These are phyloP conservation scores for Gopherus flavomarginatus DNA, from an alignment of 2,113 vertebrate genomes.

Conservation along the genomic window DNA sequence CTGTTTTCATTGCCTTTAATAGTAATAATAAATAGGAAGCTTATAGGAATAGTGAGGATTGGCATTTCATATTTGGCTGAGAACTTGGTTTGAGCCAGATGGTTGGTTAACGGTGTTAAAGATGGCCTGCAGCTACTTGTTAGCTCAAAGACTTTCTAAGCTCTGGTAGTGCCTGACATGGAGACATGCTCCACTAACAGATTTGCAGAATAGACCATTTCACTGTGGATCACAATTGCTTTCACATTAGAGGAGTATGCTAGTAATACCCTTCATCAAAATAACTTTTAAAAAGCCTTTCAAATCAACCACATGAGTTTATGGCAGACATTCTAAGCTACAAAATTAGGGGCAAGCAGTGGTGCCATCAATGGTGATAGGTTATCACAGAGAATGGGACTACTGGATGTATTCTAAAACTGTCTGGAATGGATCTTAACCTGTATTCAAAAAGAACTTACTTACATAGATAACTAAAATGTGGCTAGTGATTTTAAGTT, in stretches of 20 bases:
- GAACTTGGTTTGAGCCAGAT: background rate
- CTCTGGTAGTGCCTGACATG: background rate
- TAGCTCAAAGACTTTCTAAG: background rate
- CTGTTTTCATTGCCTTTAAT: background rate
- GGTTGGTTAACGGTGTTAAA: background rate
- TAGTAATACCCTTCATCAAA: background rate
- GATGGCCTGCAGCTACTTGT: background rate
- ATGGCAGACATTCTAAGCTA: conserved; percentile 5
- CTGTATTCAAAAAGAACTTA: background rate
- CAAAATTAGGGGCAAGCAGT: background rate
- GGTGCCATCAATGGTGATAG: background rate
- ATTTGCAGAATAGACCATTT: background rate
- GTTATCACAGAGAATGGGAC: background rate
- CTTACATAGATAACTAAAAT: background rate
- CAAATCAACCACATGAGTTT: background rate
- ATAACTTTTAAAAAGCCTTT: background rate
- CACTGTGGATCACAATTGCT: background rate
- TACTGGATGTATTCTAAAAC: background rate
- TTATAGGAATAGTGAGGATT: background rate
- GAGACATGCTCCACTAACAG: background rate
- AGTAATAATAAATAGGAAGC: background rate
- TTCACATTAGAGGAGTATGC: background rate
- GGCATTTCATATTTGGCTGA: background rate
- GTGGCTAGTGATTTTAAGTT: background rate
- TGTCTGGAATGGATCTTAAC: background rate